phyloP scores from a whole-genome alignment of 2,113 vertebrate species.

The Sphaerodactylus townsendi region DNA sequence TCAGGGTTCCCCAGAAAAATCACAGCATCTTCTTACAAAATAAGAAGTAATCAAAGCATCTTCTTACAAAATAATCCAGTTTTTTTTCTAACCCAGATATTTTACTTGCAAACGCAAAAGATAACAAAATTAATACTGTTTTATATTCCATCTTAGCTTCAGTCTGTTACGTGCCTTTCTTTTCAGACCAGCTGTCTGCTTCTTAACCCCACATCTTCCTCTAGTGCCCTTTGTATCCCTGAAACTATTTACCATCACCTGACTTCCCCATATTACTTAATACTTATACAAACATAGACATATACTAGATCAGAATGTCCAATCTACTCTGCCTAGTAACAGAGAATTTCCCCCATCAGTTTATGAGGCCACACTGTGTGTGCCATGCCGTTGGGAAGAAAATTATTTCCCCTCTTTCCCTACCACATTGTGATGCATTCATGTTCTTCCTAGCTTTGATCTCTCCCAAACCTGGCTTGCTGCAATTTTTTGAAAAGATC shows the following conservation, averaged over 20 bases:
- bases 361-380: no score
- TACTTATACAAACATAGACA: background rate
- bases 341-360: no score
- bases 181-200: background rate
- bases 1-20: background rate
- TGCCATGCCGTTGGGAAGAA: no score
- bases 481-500: no score
- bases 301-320: background rate
- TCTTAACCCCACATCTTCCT: background rate
- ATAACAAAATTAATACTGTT: background rate
- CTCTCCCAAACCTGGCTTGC: no score
- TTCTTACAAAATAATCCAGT: background rate
- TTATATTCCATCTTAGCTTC: background rate
- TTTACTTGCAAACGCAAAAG: background rate
- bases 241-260: background rate
- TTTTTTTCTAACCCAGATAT: background rate
- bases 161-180: background rate
- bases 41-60: background rate
- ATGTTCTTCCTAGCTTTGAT: no score
- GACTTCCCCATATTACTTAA: background rate
- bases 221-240: background rate
- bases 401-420: no score
- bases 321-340: background rate
- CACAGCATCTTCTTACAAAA: background rate
- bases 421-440: no score